phyloP scores from a whole-genome alignment of 2,797 vertebrate genomes.

The Alouatta caraya region DNA sequence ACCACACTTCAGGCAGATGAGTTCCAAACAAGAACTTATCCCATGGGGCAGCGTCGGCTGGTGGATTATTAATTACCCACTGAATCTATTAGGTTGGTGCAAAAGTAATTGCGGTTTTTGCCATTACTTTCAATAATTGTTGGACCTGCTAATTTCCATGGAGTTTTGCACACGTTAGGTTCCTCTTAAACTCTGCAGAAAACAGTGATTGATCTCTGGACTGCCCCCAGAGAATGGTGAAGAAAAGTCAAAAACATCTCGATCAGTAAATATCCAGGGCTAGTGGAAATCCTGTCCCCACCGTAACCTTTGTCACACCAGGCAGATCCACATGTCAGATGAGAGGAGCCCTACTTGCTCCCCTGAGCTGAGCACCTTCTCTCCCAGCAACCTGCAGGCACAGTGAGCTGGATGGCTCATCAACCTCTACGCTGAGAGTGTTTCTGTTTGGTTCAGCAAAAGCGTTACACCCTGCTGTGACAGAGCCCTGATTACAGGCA shows the following conservation, averaged over 20 bases:
- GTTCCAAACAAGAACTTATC: background rate
- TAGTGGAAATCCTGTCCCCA: background rate
- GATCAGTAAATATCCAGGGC: background rate
- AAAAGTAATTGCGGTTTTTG: background rate
- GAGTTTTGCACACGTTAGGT: background rate
- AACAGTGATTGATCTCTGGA: background rate
- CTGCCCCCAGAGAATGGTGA: background rate
- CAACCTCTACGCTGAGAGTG: background rate
- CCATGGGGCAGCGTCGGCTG: background rate
- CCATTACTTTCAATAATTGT: background rate
- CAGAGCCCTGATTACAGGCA: background rate
- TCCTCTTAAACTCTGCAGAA: background rate
- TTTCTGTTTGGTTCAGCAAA: background rate
- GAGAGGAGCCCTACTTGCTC: background rate
- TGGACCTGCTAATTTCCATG: background rate
- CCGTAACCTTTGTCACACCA: background rate
- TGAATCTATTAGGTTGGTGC: background rate
- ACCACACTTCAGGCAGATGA: background rate
- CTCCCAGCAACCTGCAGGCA: background rate
- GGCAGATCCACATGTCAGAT: background rate
- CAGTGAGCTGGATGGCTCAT: background rate
- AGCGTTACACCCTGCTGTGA: accelerated
- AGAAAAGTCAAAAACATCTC: background rate
- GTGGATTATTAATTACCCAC: background rate
- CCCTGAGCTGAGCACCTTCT: background rate